These are phyloP conservation scores for Ectropis grisescens DNA, from an alignment of 1,140 invertebrate genomes.

Conservation along the genomic window DNA sequence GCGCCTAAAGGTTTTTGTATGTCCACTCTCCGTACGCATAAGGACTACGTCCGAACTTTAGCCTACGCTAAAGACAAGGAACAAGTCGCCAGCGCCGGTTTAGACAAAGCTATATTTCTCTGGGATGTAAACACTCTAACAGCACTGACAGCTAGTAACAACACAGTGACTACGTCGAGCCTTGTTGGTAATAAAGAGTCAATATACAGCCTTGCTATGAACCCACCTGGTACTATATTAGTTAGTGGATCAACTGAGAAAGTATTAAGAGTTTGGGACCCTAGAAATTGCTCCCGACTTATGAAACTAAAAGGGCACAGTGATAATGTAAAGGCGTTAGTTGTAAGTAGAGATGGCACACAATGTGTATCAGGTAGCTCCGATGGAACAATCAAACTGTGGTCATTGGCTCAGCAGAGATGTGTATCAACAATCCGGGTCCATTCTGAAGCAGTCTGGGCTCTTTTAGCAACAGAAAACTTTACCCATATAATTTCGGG, in stretches of 20 bases:
- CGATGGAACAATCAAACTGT: constrained; percentile 97
- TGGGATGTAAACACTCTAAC: constrained; percentile 99
- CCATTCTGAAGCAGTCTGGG: constrained; percentile 97
- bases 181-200: constrained; percentile 97
- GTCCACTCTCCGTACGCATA: constrained; percentile 97
- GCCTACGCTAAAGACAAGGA: constrained; percentile 99
- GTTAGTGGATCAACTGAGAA: constrained; percentile 98
- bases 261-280: constrained; percentile 97
- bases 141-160: constrained; percentile 97
- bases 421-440: constrained; percentile 93
- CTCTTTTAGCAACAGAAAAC: constrained; percentile 90
- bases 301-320: constrained; percentile 98
- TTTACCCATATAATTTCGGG: constrained; percentile 96
- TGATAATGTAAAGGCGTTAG: constrained; percentile 96
- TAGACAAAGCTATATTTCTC: constrained; percentile 97
- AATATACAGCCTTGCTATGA: constrained; percentile 99
- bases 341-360: constrained; percentile 94
- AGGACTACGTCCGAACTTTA: constrained; percentile 98
- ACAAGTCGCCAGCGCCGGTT: constrained; percentile 93
- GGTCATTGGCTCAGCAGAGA: constrained; percentile 96
- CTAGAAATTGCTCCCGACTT: constrained; percentile 91
- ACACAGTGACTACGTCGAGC: constrained; percentile 98
- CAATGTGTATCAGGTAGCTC: constrained; percentile 98
- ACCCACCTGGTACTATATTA: constrained; percentile 94
- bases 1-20: constrained; percentile 99